Base-by-base conservation (phyloP, 2,113 vertebrate species). In the Trogon surrucura region DNA sequence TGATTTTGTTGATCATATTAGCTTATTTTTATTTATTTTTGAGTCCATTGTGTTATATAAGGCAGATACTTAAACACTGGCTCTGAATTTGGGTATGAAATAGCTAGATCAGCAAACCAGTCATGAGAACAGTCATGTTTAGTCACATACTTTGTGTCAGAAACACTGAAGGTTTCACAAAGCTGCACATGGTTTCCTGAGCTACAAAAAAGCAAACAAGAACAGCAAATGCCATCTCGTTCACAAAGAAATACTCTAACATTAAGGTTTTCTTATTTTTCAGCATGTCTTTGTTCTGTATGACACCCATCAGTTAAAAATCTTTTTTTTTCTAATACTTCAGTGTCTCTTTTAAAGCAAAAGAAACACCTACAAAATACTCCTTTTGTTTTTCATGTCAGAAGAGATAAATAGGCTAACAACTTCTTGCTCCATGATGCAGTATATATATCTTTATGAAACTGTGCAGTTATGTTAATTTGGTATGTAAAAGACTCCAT, bases 41-140 rank as follows among this genome's bases (percentile, higher is more conserved):
- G 23, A 67, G 8, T 70, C 23, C 1, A 1, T n/a, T 3, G 0
- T 36, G 15, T n/a, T 84, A 50, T 16, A 19, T 14, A 54, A 1
- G 1, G 30, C 17, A 79, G 41, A 41, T 6, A 25, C 3, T 44
- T 69, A 27, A 62, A 30, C 6, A 23, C 0, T 1, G 34, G 15
- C 3, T 86, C 19, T 64, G 34, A 77, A 71, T 82, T 16, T 72
- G 20, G 16, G 3, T 14, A 30, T 62, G 50, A 60, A 89, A 56
- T 27, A 82, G 6, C 3, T 30, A 36, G 11, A 47, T 65, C 32
- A 71, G 29, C 2, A 5, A 45, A 14, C 6, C 32, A 74, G 16
- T 29, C 22, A 34, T 16, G 45, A 72, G 26, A 60, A 58, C 1
- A 26, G 64, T 17, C 9, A 15, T 34, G 14, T 50, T 79, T 72